These are phyloP conservation scores for Temnothorax longispinosus DNA, from an alignment of 1,140 invertebrate genomes.

Conservation along the genomic window DNA sequence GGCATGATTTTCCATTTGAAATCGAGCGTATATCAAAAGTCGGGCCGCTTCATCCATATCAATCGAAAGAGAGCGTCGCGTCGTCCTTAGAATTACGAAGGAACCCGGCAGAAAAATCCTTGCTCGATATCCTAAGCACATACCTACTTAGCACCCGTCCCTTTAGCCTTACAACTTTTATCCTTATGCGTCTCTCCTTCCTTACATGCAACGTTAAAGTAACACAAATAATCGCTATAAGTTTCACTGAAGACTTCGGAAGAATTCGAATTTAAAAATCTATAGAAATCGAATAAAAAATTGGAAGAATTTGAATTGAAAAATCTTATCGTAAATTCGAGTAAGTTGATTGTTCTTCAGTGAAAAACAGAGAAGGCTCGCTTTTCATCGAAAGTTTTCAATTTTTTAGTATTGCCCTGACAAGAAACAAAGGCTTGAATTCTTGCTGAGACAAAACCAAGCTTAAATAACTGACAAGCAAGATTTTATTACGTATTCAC, in stretches of 20 bases:
- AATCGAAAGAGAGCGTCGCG: conserved; percentile 76
- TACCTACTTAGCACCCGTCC: neutral
- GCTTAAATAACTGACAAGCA: neutral
- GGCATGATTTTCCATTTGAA: conserved; percentile 86
- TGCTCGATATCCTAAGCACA: conserved; percentile 8
- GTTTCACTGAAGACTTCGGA: neutral
- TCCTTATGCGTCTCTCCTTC: neutral
- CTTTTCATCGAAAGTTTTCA: neutral
- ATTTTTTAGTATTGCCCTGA: neutral
- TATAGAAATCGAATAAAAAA: no score
- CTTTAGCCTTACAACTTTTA: neutral
- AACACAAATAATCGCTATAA: neutral
- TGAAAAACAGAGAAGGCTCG: neutral
- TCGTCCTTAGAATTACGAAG: conserved; percentile 57
- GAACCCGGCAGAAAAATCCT: conserved; percentile 50
- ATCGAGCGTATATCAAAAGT: conserved; percentile 85
- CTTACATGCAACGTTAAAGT: neutral
- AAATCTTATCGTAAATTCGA: neutral
- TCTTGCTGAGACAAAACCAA: neutral
- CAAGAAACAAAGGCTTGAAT: neutral
- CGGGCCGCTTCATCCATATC: conserved; percentile 84
- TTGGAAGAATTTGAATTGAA: neutral
- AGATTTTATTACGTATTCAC: conserved; percentile 2
- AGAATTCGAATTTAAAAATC: neutral
- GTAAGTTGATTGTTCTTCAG: neutral